Conservation (phyloP, 2,797 vertebrate genomes). For the Fundulus diaphanus region DNA sequence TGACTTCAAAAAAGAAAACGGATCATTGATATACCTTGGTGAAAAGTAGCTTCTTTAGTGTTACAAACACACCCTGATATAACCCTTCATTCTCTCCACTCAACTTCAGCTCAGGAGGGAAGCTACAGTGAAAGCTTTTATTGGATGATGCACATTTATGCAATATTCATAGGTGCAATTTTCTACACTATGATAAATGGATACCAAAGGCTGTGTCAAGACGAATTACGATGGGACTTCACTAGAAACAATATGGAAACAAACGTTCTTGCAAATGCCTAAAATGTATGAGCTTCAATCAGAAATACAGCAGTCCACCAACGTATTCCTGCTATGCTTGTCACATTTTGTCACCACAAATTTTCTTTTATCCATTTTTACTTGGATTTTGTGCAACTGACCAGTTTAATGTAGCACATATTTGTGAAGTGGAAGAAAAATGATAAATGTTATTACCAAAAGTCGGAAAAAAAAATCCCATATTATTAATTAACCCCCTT, state of each 20-base stretch:
- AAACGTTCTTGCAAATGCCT: not conserved
- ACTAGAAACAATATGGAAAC: not conserved
- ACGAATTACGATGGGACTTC: conserved; percentile 16
- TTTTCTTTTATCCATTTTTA: too few relatives aligned
- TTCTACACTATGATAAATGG: conserved; percentile 36
- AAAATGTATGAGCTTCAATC: not conserved
- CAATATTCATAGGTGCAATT: conserved; percentile 57
- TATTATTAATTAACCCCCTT: too few relatives aligned
- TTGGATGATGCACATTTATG: conserved; percentile 44
- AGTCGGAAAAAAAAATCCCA: too few relatives aligned
- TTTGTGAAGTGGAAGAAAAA: too few relatives aligned
- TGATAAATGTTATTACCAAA: too few relatives aligned
- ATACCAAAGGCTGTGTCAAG: conserved; percentile 19
- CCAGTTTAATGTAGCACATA: too few relatives aligned
- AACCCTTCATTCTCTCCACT: conserved; percentile 18
- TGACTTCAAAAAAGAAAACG: not conserved
- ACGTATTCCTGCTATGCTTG: too few relatives aligned
- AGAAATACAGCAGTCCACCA: too few relatives aligned
- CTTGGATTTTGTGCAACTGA: too few relatives aligned
- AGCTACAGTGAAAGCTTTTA: conserved; percentile 28
- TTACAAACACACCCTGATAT: conserved; percentile 15
- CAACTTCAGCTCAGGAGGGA: conserved; percentile 1
- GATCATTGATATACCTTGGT: not conserved
- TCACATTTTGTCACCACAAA: too few relatives aligned
- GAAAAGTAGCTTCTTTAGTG: not conserved